Conservation (phyloP, 2,888 invertebrate genomes). For the Callosobruchus maculatus region DNA sequence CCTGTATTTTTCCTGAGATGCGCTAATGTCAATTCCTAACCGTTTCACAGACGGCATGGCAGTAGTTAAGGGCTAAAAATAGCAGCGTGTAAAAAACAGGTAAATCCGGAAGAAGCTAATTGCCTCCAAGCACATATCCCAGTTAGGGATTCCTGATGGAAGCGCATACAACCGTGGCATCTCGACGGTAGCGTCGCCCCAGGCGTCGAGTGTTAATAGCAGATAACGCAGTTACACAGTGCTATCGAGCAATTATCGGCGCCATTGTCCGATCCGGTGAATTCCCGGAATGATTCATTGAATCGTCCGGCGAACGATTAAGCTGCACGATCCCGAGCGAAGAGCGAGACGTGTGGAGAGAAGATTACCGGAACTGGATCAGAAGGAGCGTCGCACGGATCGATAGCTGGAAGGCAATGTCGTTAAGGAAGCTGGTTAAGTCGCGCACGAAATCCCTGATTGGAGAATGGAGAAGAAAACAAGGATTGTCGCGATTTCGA, state of each 20-base stretch:
- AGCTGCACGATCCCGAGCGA: not conserved
- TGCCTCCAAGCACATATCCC: too few species aligned
- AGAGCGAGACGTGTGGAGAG: not conserved
- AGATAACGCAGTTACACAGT: not conserved
- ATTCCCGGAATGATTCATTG: not conserved
- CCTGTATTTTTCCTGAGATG: too few species aligned
- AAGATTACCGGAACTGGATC: not conserved
- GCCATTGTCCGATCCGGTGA: not conserved
- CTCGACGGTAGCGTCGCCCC: not conserved
- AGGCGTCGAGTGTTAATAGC: not conserved
- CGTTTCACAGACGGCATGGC: too few species aligned
- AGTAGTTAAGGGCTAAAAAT: too few species aligned
- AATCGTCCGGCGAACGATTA: not conserved
- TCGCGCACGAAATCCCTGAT: too few species aligned
- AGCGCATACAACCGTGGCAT: not conserved
- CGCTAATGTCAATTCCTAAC: too few species aligned
- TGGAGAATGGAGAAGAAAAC: too few species aligned
- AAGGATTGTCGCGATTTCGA: too few species aligned
- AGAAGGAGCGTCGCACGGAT: not conserved
- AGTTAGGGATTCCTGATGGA: too few species aligned
- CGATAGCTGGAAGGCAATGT: not conserved
- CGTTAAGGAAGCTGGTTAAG: not conserved
- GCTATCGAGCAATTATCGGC: not conserved
- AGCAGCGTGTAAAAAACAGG: too few species aligned
- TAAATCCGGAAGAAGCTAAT: too few species aligned